Percentiles rank a stretch among this genome's conserved stretches.
Evolutionary conservation across 2,797 vertebrate genomes (phyloP).

Genomic region (Otolemur crassicaudatus): DNA sequence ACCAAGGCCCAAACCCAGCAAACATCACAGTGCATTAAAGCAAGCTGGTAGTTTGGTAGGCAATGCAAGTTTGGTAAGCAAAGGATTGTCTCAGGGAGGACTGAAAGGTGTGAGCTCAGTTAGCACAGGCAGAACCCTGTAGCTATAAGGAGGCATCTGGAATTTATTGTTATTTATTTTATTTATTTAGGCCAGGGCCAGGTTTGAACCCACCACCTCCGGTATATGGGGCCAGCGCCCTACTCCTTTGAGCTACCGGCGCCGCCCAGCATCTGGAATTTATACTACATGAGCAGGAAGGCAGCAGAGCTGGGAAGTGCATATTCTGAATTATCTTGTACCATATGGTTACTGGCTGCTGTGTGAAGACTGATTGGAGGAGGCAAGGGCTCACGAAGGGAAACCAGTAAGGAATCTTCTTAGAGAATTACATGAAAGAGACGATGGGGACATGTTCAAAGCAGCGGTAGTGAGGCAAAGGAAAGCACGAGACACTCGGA

Average conservation of each 20-base stretch:
- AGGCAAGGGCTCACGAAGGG: background rate
- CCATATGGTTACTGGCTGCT: background rate
- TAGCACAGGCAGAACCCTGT: background rate
- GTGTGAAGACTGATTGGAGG: background rate
- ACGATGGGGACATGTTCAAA: background rate
- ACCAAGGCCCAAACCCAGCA: background rate
- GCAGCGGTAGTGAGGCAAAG: background rate
- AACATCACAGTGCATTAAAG: background rate
- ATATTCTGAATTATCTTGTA: background rate
- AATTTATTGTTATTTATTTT: background rate
- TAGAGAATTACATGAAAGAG: background rate
- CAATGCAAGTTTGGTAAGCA: background rate
- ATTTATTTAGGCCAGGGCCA: too few species aligned
- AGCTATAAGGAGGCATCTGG: background rate
- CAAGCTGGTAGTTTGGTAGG: background rate
- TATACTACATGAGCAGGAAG: background rate
- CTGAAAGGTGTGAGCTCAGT: background rate
- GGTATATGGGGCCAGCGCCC: too few species aligned
- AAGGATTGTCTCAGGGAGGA: background rate
- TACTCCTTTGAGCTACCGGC: too few species aligned
- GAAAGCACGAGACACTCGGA: background rate
- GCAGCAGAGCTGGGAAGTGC: too few species aligned
- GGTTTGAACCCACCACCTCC: too few species aligned
- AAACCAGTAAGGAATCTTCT: background rate
- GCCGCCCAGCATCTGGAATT: background rate